Evolutionary conservation across 2,797 vertebrate species (phyloP), one percentile per base, ranked within the genome.

Genomic region (Rhyacichthys aspro): DNA sequence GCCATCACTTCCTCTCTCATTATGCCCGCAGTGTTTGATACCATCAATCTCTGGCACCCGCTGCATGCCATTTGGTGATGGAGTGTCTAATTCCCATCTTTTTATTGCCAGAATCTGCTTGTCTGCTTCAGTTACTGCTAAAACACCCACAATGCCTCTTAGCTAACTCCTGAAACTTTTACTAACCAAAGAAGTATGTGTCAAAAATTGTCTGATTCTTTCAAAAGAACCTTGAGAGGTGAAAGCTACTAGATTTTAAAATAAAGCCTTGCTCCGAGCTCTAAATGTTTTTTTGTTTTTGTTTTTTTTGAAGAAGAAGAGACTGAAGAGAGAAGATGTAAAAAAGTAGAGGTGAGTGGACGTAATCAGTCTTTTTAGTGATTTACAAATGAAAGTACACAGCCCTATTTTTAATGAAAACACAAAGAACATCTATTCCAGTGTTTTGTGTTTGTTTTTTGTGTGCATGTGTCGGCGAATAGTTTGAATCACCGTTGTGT

Each of bases 21-120:
- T 73, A 77, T 50, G 57, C 55, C 47, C 10, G 10, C 64, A 42
- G 46, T 44, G 46, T 44, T 42, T 38, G 19, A 59, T 55, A 74
- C 74, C 58, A 56, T 67, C 66, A 72, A 67, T 79, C 75, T 63
- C 43, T n/a, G 58, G 47, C 8, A 8, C 65, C 44, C 57, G 7
- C 10, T 56, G 15, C 63, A 44, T 63, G 68, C 52, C 0, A 43
- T 72, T 66, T 43, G 14, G 59, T 70, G 73, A 75, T 69, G 34
- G 61, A 81, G 66, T 56, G 63, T 75, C 60, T 69, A 74, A 76
- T 79, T 70, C 72, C 33, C 73, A 32, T 3, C 18, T 17, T 5
- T 15, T 33, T 15, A 7, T 10, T 8, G 8, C 34, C 7, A n/a
- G n/a, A n/a, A n/a, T n/a, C n/a, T n/a, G n/a, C n/a, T 23, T 10